phyloP scores from a whole-genome alignment of 2,888 invertebrate species.

The Podabrus alpinus region DNA sequence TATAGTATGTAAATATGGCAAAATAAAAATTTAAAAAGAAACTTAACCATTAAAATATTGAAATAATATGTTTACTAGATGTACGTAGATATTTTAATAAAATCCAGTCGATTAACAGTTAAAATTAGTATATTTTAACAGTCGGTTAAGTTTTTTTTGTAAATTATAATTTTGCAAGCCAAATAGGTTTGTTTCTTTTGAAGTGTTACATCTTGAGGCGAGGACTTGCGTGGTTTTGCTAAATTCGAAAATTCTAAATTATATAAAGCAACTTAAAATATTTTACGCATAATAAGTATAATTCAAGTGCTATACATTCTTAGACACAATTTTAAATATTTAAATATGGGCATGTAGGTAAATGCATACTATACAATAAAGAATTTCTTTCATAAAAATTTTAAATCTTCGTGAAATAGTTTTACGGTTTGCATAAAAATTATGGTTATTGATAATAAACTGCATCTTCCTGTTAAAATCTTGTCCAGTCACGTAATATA shows the following conservation, averaged over 20 bases:
- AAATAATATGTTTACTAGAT: background rate
- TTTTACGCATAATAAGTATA: background rate
- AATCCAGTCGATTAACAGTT: background rate
- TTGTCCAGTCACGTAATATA: slow-evolving; percentile 34
- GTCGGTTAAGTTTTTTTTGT: background rate
- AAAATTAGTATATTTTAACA: background rate
- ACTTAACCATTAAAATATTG: background rate
- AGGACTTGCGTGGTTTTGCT: slow-evolving; percentile 21
- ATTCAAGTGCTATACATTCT: background rate
- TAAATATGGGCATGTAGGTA: background rate
- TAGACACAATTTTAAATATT: background rate
- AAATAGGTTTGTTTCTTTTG: slow-evolving; percentile 13
- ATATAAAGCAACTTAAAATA: background rate
- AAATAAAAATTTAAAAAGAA: background rate
- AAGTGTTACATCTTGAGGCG: slow-evolving; percentile 14
- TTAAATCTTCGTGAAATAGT: background rate
- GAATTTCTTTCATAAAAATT: background rate
- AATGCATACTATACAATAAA: background rate
- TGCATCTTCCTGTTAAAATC: background rate
- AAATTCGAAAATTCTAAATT: slow-evolving; percentile 4
- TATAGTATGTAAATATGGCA: background rate
- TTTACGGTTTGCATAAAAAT: background rate
- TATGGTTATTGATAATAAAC: background rate
- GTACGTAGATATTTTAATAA: background rate
- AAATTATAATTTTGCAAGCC: background rate